Conservation (phyloP, 2,113 vertebrate genomes). For the Myrmecobius fasciatus region DNA sequence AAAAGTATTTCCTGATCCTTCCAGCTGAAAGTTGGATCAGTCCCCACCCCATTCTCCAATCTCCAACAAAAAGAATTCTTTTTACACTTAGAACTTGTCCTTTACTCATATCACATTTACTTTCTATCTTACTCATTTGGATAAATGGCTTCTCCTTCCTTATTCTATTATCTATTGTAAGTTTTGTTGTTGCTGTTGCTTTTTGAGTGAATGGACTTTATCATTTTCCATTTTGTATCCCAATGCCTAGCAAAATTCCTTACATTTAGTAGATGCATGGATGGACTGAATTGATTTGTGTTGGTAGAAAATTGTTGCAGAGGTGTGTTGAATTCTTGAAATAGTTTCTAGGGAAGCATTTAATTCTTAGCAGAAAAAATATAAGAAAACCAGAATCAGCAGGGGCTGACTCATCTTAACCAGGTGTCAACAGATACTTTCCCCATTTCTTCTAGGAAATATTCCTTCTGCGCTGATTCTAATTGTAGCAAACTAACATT, state of each 20-base stretch:
- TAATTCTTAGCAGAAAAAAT: background rate
- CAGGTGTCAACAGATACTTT: background rate
- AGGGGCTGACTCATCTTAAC: background rate
- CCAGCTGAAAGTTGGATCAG: background rate
- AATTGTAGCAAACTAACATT: background rate
- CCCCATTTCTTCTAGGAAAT: background rate
- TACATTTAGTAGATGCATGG: background rate
- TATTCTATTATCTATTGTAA: background rate
- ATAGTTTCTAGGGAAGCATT: background rate
- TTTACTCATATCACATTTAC: background rate
- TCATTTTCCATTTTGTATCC: background rate
- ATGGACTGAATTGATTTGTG: background rate
- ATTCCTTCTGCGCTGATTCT: background rate
- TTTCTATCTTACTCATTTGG: background rate
- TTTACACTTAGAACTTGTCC: background rate
- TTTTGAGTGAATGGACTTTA: background rate
- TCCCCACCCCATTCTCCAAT: background rate
- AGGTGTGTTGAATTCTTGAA: background rate
- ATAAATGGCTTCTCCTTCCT: background rate
- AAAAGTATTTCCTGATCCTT: background rate
- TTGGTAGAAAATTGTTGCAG: constrained; percentile 1
- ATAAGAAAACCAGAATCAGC: background rate
- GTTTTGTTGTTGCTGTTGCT: background rate
- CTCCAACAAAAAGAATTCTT: background rate
- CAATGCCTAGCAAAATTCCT: background rate